These are phyloP conservation scores for Apodemus agrarius DNA, from an alignment of 2,797 vertebrate genomes.

Conservation along the genomic window DNA sequence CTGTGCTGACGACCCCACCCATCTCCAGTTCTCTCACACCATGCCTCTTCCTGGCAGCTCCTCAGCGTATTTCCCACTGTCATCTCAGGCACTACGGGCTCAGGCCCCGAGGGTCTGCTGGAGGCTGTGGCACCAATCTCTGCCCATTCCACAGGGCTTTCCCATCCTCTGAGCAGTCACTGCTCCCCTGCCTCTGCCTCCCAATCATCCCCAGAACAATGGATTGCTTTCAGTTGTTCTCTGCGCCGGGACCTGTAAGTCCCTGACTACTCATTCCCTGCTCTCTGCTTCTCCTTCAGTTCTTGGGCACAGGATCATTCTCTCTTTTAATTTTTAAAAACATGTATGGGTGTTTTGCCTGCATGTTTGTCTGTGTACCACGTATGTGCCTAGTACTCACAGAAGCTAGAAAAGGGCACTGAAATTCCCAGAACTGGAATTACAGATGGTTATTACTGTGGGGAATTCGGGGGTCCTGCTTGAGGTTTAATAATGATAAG, in stretches of 20 bases:
- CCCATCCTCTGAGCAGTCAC: background rate
- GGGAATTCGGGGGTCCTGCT: background rate
- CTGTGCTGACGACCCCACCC: background rate
- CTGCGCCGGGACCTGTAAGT: background rate
- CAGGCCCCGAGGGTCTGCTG: background rate
- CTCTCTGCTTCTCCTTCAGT: background rate
- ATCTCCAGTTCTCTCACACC: background rate
- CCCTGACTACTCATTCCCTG: background rate
- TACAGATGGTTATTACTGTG: background rate
- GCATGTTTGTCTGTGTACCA: background rate
- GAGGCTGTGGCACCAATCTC: background rate
- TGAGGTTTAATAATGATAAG: background rate
- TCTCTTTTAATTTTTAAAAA: background rate
- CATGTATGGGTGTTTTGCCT: background rate
- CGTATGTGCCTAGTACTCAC: background rate
- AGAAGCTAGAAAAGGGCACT: background rate
- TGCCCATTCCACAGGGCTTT: background rate
- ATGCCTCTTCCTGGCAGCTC: background rate
- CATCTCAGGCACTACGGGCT: background rate
- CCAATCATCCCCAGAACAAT: background rate
- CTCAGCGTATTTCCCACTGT: background rate
- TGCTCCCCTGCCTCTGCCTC: background rate
- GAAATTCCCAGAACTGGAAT: background rate
- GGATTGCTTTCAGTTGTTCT: background rate
- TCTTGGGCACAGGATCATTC: background rate